These are phyloP conservation scores for Polyommatus icarus DNA, from an alignment of 2,888 invertebrate species.

Conservation along the genomic window DNA sequence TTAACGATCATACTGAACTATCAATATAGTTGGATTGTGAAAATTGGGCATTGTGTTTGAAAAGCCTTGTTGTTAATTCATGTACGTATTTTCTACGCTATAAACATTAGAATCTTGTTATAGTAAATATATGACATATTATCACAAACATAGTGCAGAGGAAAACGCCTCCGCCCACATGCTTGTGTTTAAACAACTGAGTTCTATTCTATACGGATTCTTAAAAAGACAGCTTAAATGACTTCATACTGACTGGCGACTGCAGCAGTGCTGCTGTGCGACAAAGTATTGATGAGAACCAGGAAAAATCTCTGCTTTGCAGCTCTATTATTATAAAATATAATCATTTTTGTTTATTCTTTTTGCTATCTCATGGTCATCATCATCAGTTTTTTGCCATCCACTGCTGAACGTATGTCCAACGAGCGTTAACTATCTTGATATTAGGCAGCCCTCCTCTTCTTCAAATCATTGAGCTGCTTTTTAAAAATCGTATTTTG, in stretches of 20 bases:
- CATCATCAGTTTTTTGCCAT: neutral
- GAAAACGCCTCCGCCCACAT: neutral
- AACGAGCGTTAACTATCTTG: too few species aligned
- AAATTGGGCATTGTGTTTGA: too few species aligned
- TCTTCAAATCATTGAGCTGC: too few species aligned
- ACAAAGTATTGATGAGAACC: slow-evolving; percentile 20
- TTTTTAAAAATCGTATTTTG: too few species aligned
- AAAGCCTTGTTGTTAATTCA: too few species aligned
- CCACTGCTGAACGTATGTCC: too few species aligned
- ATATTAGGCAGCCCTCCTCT: too few species aligned
- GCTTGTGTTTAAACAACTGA: neutral
- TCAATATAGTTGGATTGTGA: too few species aligned
- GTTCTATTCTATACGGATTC: neutral
- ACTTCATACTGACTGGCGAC: neutral
- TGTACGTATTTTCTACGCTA: too few species aligned
- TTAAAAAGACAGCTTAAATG: neutral
- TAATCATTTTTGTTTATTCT: neutral
- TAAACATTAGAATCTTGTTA: too few species aligned
- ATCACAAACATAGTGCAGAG: neutral
- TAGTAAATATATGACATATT: neutral
- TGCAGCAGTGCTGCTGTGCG: slow-evolving; percentile 22
- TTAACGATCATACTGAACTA: neutral
- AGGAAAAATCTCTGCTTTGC: neutral
- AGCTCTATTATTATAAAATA: neutral
- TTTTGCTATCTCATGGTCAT: neutral